Evolutionary conservation across 2,888 invertebrate species (phyloP), one percentile per base, ranked within the genome.

Genomic region (Plagiodera versicolora): DNA sequence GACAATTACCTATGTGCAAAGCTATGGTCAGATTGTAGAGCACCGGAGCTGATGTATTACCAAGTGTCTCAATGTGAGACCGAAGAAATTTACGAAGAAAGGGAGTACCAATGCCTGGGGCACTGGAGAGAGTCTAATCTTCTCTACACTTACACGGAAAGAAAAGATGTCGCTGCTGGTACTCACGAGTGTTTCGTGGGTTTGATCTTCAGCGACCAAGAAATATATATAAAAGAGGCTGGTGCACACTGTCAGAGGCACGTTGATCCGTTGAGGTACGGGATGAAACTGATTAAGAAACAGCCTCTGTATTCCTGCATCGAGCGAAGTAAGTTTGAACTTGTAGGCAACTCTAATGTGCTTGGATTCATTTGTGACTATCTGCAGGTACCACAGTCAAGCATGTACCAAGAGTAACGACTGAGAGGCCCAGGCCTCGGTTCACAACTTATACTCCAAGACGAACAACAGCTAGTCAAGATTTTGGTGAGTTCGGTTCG

Each of bases 171-270:
- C 49, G 81, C 81, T 17, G 81, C 81, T 1, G 81, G 81, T 48
- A 82, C 83, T 0, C 87, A 86, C 71, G 88, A 88, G 75, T 88
- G 88, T 72, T 88, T 88, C 73, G 87, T 87, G 19, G 87, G 87
- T 9, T 79, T 83, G 16, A 86, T 86, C 54, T 80, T 84, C 11
- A 81, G 83, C 17, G 83, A 85, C 35, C 83, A 83, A 44, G 85
- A 86, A 67, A 85, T 88, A 66, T 86, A 83, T 71, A 87, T 88
- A 60, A 86, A 85, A 71, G 88, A 88, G 79, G 87, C 88, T 19
- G 87, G 88, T 0, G 85, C 85, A 70, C 85, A 85, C 70, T 88
- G 88, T 70, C 83, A 85, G 67, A 79, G 87, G 63, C 81, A 83
- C 64, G 83, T 86, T 28, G 83, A 87, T 75, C 86, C 87, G 1